Base-by-base conservation (phyloP, 2,113 vertebrate genomes). In the Sceloporus undulatus region DNA sequence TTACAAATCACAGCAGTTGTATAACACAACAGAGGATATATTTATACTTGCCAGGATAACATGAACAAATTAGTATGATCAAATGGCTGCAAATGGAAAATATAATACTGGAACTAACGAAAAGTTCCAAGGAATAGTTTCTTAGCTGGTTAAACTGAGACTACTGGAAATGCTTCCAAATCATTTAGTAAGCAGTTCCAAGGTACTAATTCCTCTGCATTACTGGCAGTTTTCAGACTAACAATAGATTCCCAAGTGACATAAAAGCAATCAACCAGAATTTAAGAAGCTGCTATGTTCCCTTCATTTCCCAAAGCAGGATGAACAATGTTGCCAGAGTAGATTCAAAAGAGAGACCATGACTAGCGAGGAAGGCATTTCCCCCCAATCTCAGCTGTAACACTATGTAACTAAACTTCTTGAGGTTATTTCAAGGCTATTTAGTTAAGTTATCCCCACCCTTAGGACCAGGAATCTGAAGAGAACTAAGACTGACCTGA, bases 251-350 rank as follows among this genome's bases (percentile, higher is more conserved):
- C 8, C 84, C 66, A 65, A 90, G 86, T 84, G 52, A 23, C 70
- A 92, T 91, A 79, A 81, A 91, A 85, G 76, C 14, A 59, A 52
- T 86, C 87, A 76, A 29, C 62, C 54, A 29, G 38, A 88, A 68
- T 7, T 13, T n/a, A 88, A 66, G 74, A 66, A 13, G 4, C 21
- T 82, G 56, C 4, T 68, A 21, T 54, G 29, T 62, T 29, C 66
- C 16, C 79, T 52, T 29, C 40, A 77, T 62, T 81, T 85, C 56
- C 79, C 18, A 78, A 81, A 81, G 74, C 29, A 18, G 34, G 66
- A 18, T n/a, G 74, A 78, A 84, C 82, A 84, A 85, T 74, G 70
- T n/a, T 85, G 21, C 73, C 48, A 9, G 40, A 62, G 52, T 85
- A 84, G n/a, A 62, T 40, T 74, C n/a, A 59, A 48, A 79, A 79